Conservation (phyloP, 2,797 vertebrate species). For the Miichthys miiuy region DNA sequence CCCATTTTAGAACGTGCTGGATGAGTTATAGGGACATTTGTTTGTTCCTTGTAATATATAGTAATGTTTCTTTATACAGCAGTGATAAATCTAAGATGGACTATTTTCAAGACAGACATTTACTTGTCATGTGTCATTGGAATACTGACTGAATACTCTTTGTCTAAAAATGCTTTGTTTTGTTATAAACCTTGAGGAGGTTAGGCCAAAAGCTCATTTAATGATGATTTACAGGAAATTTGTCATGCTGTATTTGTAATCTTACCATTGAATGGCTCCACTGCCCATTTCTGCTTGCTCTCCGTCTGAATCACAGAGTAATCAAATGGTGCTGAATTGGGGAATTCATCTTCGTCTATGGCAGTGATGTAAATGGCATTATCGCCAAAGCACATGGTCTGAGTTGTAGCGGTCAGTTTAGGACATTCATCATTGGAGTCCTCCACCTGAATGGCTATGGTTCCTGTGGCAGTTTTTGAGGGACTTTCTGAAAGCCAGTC, state of each 20-base stretch:
- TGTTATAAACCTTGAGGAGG: background rate
- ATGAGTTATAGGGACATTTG: background rate
- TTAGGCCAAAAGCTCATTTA: background rate
- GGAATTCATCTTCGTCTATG: constrained; percentile 84
- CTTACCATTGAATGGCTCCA: constrained; percentile 87
- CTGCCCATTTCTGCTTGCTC: constrained; percentile 84
- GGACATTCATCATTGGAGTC: constrained; percentile 95
- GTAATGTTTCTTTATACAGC: background rate
- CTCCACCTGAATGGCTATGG: constrained; percentile 88
- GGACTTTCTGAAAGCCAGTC: constrained; percentile 78
- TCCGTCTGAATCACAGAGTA: constrained; percentile 81
- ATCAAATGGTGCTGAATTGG: constrained; percentile 88
- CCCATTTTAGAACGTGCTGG: background rate
- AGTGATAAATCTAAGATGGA: background rate
- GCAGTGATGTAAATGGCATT: constrained; percentile 86
- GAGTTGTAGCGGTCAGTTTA: constrained; percentile 71
- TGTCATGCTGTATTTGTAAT: background rate
- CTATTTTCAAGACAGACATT: background rate
- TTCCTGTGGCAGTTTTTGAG: constrained; percentile 91
- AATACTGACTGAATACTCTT: background rate
- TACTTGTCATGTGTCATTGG: background rate
- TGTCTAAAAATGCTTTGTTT: background rate
- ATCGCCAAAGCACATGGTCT: constrained; percentile 83
- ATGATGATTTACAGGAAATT: background rate
- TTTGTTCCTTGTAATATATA: background rate